phyloP scores from a whole-genome alignment of 2,797 vertebrate genomes.

The Zenarchopterus dispar region DNA sequence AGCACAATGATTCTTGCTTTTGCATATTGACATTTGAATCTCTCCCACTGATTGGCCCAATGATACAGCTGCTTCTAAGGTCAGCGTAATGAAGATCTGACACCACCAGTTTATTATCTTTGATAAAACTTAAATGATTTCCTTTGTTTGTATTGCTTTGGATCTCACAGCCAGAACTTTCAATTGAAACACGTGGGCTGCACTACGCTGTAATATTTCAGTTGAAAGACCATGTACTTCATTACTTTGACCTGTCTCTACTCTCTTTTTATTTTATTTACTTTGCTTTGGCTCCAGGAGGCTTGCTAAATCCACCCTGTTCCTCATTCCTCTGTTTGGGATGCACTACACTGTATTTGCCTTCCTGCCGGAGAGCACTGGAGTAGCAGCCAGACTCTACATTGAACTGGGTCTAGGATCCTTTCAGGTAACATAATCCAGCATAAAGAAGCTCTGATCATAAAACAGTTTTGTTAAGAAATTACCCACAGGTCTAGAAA shows the following conservation, averaged over 20 bases:
- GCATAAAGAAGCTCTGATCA: background rate
- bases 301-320: slow-evolving; percentile 94
- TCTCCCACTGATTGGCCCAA: slow-evolving; percentile 33
- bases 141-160: background rate
- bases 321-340: slow-evolving; percentile 96
- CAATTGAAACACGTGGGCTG: background rate
- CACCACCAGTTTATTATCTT: background rate
- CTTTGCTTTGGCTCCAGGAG: slow-evolving; percentile 81
- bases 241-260: slow-evolving; percentile 6
- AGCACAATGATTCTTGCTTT: slow-evolving; percentile 20
- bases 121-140: slow-evolving; percentile 23
- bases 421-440: slow-evolving; percentile 87
- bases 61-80: slow-evolving; percentile 44
- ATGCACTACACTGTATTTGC: slow-evolving; percentile 96
- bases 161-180: slow-evolving; percentile 22
- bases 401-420: slow-evolving; percentile 94
- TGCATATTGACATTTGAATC: slow-evolving; percentile 51
- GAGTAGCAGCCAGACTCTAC: slow-evolving; percentile 86
- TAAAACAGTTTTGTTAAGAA: background rate
- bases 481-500: background rate
- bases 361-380: slow-evolving; percentile 92
- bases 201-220: slow-evolving; percentile 11
- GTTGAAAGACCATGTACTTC: slow-evolving; percentile 7
- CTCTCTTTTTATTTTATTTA: slow-evolving; percentile 12
- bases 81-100: slow-evolving; percentile 28